Base-by-base conservation (phyloP, 2,888 invertebrate genomes). In the Clusia tigrina region DNA sequence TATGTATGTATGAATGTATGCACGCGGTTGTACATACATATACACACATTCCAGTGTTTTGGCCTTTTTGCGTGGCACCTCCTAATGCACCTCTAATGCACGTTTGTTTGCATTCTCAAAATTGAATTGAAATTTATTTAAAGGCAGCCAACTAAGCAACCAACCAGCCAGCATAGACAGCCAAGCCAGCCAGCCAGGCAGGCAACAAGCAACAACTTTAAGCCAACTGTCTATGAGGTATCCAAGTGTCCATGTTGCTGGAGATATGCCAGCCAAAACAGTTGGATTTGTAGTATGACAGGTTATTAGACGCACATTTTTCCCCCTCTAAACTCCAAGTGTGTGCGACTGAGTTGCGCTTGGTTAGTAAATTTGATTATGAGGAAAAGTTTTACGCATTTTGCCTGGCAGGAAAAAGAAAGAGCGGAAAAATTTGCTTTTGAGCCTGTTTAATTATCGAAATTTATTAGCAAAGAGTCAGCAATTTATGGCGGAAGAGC, bases 281-380 rank as follows among this genome's bases (percentile, higher is more conserved):
- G 63, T 66, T 56, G 66, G 73, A 76, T 73, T 77, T 77, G 80
- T 78, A 72, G 81, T 73, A 74, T 74, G 80, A 80, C 80, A 78
- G 78, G 80, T 80, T 80, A 80, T 81, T 78, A 80, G 78, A 76
- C 74, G 67, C 58, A 48, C 48, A 48, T 20, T 48, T 20, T 20
- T 48, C 5, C 17, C 48, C 9, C 5, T 51, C 6, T 46, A 38
- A 57, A 24, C 24, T 6, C 1, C 12, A 1, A 18, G 24, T 57
- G 22, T 24, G 70, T 71, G 64, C 61, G 64, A 10, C 54, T 25
- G 5, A 48, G 22, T 20, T 48, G 48, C 9, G 42, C 20, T 48
- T 48, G 48, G 18, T 2, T 48, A 20, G 48, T 48, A 20, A 48
- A 48, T 48, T 18, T 48, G 48, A 3, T 9, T 20, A 5, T 48